Evolutionary conservation across 2,113 vertebrate species (phyloP), one percentile per base, ranked within the genome.

Genomic region (Nymphicus hollandicus): DNA sequence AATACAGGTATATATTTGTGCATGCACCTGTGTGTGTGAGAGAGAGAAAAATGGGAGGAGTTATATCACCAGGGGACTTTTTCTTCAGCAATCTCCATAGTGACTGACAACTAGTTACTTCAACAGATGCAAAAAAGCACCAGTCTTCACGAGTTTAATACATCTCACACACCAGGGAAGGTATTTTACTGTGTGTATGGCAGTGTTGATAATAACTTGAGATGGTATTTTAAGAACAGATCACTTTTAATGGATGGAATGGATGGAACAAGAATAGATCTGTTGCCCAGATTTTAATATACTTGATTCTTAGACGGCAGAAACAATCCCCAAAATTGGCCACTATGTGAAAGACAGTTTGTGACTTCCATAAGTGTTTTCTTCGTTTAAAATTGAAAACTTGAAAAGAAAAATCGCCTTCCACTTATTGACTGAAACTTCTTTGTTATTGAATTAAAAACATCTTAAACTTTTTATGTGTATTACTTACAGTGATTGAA

Each of bases 41-140:
- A 93, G 81, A 29, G 56, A 92, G 81, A 88, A 85, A 86, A 37
- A 86, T 49, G 23, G 61, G 66, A 94, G 58, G 65, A 91, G 27
- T 82, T 89, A 23, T 35, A 86, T 76, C 24, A 81, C 16, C 29
- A 81, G 24, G 33, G 52, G 11, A 4, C 9, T 81, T 91, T 93
- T 88, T 86, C 41, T 80, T 78, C 37, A 83, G 17, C 60, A 16
- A 29, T 88, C 58, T 90, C 64, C 76, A 70, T 63, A 92, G 81
- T 43, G 44, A 92, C 46, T 87, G 52, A 70, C 41, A 88, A 65
- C n/a, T 84, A 70, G 60, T 77, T 92, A 80, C 78, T 95, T 95
- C 52, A 78, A 70, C 31, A 83, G 60, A 73, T 52, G 43, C 44
- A 68, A 63, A 8, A 44, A 15, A 91, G 14, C 65, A 90, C 43